Conservation (phyloP, 2,888 invertebrate species). For the Melipona bicolor region DNA sequence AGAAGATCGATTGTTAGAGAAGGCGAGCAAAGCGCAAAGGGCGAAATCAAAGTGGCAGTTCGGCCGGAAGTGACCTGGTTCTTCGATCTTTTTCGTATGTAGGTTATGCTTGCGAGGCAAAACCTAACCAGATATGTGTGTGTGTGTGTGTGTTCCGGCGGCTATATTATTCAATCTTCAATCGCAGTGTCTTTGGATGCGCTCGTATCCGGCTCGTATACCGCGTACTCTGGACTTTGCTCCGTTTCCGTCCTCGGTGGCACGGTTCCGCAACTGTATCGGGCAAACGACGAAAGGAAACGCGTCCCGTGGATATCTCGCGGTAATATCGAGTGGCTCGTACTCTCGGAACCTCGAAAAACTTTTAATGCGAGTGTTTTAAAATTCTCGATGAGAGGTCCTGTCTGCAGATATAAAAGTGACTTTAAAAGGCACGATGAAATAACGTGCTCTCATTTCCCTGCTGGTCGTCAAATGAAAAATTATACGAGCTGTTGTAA, state of each 20-base stretch:
- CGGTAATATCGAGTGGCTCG: conserved; percentile 4
- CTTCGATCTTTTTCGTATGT: conserved; percentile 54
- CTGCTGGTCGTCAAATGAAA: not conserved
- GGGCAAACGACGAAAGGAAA: not conserved
- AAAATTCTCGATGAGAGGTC: conserved; percentile 6
- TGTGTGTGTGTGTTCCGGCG: not conserved
- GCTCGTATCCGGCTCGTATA: not conserved
- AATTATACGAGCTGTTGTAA: not conserved
- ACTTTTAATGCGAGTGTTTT: conserved; percentile 14
- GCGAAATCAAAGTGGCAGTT: conserved; percentile 51
- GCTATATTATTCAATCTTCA: conserved; percentile 66
- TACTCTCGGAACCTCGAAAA: not conserved
- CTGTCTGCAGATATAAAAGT: not conserved
- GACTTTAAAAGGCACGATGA: not conserved
- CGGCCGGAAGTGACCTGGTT: conserved; percentile 56
- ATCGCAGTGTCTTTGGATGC: conserved; percentile 41
- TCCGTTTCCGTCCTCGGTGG: not conserved
- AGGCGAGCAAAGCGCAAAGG: conserved; percentile 16
- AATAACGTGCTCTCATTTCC: not conserved
- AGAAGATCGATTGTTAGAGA: conserved; percentile 15
- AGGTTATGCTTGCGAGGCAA: conserved; percentile 62
- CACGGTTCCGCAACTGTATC: not conserved
- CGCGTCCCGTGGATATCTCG: not conserved
- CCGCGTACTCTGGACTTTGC: not conserved
- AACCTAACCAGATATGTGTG: conserved; percentile 4